phyloP scores from a whole-genome alignment of 1,140 invertebrate species.

The Caenorhabditis briggsae region DNA sequence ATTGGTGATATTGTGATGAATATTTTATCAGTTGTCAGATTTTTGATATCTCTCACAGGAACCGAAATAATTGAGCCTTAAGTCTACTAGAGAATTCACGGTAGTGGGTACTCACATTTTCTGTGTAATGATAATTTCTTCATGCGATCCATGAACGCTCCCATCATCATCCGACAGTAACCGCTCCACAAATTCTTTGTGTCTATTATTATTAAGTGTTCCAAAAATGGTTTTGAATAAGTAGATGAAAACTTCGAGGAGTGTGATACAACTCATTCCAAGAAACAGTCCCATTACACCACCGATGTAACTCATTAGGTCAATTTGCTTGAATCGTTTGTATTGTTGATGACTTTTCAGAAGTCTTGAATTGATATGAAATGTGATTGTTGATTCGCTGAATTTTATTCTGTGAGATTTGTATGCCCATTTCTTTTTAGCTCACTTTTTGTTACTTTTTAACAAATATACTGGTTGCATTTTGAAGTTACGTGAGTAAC shows the following conservation, averaged over 20 bases:
- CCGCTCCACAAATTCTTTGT: constrained; percentile 56
- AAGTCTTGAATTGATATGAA: constrained; percentile 13
- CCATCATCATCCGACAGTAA: constrained; percentile 53
- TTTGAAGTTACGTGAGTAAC: constrained; percentile 5
- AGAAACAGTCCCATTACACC: constrained; percentile 66
- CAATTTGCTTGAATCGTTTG: constrained; percentile 64
- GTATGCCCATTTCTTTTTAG: neutral
- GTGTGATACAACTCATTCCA: constrained; percentile 65
- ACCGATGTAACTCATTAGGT: constrained; percentile 63
- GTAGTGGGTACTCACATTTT: neutral
- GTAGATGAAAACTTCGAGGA: constrained; percentile 66
- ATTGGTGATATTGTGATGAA: no score
- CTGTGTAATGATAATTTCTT: constrained; percentile 63
- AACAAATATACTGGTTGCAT: neutral
- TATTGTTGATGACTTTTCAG: constrained; percentile 41
- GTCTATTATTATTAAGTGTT: constrained; percentile 53
- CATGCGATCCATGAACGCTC: constrained; percentile 56
- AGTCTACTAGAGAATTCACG: no score
- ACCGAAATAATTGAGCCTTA: no score
- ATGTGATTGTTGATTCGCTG: neutral
- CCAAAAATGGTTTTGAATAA: constrained; percentile 67
- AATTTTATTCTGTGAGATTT: neutral
- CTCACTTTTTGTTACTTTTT: neutral
- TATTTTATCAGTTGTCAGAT: no score
- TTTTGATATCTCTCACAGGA: no score